Conservation (phyloP, 2,113 vertebrate genomes). For the Clarias magur region DNA sequence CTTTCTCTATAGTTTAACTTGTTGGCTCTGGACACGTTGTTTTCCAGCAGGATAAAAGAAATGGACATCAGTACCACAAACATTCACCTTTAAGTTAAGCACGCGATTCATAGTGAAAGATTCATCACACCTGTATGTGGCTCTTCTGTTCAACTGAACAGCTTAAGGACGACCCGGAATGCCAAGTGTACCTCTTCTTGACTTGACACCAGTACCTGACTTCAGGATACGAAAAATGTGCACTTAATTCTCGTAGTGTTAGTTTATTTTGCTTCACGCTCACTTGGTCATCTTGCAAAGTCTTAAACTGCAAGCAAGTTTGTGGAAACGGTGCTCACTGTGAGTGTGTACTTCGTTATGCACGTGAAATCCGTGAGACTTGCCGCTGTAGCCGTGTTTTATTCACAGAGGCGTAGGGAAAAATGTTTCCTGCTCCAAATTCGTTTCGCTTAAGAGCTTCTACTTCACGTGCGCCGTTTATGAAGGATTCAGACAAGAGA, state of each 20-base stretch:
- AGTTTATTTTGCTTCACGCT: too few species aligned
- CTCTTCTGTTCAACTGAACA: neutral
- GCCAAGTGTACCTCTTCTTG: neutral
- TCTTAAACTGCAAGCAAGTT: neutral
- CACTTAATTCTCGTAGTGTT: neutral
- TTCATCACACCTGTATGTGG: neutral
- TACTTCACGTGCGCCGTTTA: neutral
- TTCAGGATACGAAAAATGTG: neutral
- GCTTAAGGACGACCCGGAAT: neutral
- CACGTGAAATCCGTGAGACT: neutral
- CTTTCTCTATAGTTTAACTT: neutral
- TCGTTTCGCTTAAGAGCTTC: slow-evolving; percentile 12
- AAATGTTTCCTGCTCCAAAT: neutral
- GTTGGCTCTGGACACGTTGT: neutral
- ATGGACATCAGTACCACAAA: neutral
- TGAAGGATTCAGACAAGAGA: neutral
- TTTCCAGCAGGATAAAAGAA: neutral
- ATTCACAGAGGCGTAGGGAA: neutral
- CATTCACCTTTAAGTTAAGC: neutral
- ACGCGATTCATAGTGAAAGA: neutral
- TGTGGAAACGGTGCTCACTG: too few species aligned
- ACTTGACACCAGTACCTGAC: neutral
- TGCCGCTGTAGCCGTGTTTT: slow-evolving; percentile 17
- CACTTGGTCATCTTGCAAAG: neutral
- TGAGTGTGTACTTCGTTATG: neutral